Percentiles rank a stretch among this genome's conserved stretches.
Conservation (phyloP, 2,113 vertebrate species). For the Stegastes partitus region DNA sequence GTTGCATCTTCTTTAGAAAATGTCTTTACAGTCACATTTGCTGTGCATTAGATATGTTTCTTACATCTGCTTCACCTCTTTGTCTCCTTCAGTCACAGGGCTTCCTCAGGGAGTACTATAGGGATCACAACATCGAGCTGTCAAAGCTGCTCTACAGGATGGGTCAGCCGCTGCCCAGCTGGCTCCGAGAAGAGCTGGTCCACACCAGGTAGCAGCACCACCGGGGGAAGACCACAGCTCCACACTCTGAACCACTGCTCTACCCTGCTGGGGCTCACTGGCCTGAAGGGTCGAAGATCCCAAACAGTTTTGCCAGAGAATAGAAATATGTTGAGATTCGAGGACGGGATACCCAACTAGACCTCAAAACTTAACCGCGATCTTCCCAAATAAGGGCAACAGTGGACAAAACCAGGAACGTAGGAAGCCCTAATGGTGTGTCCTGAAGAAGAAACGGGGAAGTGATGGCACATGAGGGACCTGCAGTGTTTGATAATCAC, state of each 20-base stretch:
- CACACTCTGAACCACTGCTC: slow-evolving; percentile 58
- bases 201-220: slow-evolving; percentile 92
- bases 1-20: background rate
- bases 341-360: slow-evolving; percentile 17
- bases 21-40: background rate
- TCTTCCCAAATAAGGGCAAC: slow-evolving; percentile 43
- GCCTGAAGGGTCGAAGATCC: slow-evolving; percentile 47
- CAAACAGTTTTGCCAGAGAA: slow-evolving; percentile 37
- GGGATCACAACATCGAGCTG: slow-evolving; percentile 96
- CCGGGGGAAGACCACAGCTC: slow-evolving; percentile 46
- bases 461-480: slow-evolving; percentile 23
- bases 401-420: slow-evolving; percentile 31
- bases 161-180: slow-evolving; percentile 94
- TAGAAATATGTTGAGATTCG: slow-evolving; percentile 13
- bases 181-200: slow-evolving; percentile 96
- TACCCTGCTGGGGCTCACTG: slow-evolving; percentile 33
- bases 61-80: background rate
- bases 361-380: slow-evolving; percentile 52
- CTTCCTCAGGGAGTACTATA: slow-evolving; percentile 95
- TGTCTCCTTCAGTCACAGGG: slow-evolving; percentile 86
- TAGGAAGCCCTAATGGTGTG: background rate
- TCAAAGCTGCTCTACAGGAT: slow-evolving; percentile 98
- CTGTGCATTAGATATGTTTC: background rate
- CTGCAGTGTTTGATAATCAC: slow-evolving; percentile 60
- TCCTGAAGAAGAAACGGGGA: slow-evolving; percentile 32